phyloP scores from a whole-genome alignment of 2,113 vertebrate genomes.

The Eulacestoma nigropectus region DNA sequence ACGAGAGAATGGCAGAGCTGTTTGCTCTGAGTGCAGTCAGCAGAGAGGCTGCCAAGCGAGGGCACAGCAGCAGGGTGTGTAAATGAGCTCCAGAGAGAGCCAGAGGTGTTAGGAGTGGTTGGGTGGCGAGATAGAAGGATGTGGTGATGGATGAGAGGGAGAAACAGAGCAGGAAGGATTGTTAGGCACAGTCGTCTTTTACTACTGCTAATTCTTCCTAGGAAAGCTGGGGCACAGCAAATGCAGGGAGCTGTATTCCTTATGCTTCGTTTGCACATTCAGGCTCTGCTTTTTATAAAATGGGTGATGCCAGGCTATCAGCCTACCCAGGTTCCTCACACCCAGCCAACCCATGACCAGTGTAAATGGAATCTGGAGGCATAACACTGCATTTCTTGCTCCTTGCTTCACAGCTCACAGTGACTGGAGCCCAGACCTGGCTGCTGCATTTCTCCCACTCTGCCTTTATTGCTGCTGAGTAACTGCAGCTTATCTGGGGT shows the following conservation, averaged over 20 bases:
- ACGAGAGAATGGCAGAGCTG: background rate
- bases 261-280: rapidly evolving
- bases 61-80: background rate
- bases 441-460: background rate
- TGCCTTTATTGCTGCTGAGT: background rate
- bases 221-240: background rate
- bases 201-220: background rate
- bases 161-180: background rate
- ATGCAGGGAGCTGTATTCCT: background rate
- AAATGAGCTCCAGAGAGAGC: background rate
- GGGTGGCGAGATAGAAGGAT: background rate
- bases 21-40: background rate
- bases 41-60: background rate
- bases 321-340: background rate
- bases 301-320: background rate
- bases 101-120: background rate
- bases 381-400: background rate
- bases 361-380: background rate
- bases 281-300: background rate
- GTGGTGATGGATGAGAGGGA: background rate
- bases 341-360: background rate
- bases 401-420: background rate
- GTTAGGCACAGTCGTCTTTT: background rate
- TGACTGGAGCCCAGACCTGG: background rate
- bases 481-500: background rate